Evolutionary conservation across 2,113 vertebrate genomes (phyloP).

Genomic region (Hippocampus zosterae): DNA sequence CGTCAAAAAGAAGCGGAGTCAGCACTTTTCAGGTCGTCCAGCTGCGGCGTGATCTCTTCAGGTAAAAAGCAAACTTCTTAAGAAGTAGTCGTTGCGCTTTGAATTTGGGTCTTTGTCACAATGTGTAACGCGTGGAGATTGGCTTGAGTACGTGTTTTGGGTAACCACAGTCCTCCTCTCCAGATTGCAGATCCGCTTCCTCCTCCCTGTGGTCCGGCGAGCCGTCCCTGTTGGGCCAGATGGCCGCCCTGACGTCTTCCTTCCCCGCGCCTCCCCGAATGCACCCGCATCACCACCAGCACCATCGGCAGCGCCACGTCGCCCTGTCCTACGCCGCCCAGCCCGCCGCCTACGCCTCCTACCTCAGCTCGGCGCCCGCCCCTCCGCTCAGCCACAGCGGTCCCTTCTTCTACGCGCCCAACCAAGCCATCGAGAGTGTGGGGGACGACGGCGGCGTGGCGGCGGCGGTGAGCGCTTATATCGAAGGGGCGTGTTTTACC

Average conservation of each 20-base stretch:
- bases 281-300: conserved; percentile 25
- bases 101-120: neutral
- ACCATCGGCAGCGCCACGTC: neutral
- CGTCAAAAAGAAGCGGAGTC: conserved; percentile 54
- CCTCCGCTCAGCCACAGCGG: conserved; percentile 41
- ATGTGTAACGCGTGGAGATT: neutral
- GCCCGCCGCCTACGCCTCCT: conserved; percentile 37
- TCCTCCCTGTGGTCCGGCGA: conserved; percentile 54
- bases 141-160: neutral
- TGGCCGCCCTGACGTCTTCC: conserved; percentile 46
- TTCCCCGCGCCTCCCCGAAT: conserved; percentile 50
- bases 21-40: conserved; percentile 27
- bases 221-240: conserved; percentile 42
- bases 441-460: conserved; percentile 52
- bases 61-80: conserved; percentile 23
- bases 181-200: conserved; percentile 51
- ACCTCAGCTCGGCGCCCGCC: conserved; percentile 30
- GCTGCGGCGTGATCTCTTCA: conserved; percentile 23
- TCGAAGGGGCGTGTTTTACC: conserved; percentile 52
- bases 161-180: neutral
- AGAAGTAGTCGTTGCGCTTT: neutral
- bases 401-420: conserved; percentile 45
- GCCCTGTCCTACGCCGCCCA: conserved; percentile 41
- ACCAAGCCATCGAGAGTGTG: conserved; percentile 31
- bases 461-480: conserved; percentile 42